phyloP scores from a whole-genome alignment of 2,113 vertebrate genomes.

The Uria aalge region DNA sequence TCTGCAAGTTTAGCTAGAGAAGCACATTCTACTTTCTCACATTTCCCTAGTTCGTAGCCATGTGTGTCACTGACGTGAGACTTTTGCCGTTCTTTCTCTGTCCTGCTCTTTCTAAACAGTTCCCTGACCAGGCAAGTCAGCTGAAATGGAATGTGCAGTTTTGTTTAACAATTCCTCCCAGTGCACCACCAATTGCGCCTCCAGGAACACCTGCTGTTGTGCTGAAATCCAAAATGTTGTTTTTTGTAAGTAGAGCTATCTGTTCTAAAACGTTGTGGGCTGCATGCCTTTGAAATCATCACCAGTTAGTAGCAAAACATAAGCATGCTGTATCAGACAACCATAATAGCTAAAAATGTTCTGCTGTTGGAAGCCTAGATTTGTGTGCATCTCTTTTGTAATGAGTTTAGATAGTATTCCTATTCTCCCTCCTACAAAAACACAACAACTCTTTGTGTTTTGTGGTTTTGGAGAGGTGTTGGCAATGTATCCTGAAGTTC shows the following conservation, averaged over 20 bases:
- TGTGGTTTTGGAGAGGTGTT: not conserved
- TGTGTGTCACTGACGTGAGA: not conserved
- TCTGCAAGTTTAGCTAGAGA: not conserved
- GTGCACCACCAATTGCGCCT: constrained; percentile 94
- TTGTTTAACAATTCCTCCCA: constrained; percentile 98
- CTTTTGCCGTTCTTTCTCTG: not conserved
- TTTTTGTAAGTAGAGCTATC: constrained; percentile 88
- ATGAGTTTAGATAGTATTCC: not conserved
- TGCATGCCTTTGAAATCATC: not conserved
- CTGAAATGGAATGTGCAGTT: constrained; percentile 99
- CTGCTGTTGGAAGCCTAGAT: not conserved
- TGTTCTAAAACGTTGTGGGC: not conserved
- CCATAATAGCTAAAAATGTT: not conserved
- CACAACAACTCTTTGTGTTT: not conserved
- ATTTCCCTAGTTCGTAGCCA: not conserved
- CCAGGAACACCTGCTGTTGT: constrained; percentile 98
- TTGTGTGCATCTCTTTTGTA: not conserved
- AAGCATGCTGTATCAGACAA: not conserved
- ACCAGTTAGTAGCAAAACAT: not conserved
- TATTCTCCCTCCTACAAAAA: not conserved
- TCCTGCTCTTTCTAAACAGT: constrained; percentile 73
- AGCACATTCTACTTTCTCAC: not conserved
- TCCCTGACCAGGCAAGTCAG: constrained; percentile 94
- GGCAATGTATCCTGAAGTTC: not conserved
- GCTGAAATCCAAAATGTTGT: constrained; percentile 99